These are phyloP conservation scores for Synchiropus splendidus DNA, from an alignment of 2,113 vertebrate genomes.

Conservation along the genomic window DNA sequence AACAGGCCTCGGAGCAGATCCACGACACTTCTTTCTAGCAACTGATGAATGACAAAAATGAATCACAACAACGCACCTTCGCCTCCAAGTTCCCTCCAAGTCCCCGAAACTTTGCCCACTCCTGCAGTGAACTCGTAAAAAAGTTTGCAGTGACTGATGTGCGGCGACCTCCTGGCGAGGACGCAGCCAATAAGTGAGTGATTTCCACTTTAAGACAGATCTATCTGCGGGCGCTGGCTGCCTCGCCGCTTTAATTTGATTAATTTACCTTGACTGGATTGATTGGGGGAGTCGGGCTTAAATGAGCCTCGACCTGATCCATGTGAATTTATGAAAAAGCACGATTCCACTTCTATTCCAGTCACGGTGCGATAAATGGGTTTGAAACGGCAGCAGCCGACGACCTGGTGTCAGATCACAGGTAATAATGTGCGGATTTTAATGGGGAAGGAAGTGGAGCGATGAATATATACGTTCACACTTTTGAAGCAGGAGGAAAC, in stretches of 20 bases:
- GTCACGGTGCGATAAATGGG: constrained; percentile 10
- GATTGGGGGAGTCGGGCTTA: constrained; percentile 21
- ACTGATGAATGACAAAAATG: too few species aligned
- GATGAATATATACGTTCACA: neutral
- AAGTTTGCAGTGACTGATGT: neutral
- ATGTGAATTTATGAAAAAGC: constrained; percentile 14
- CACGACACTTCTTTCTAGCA: too few species aligned
- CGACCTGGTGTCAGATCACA: constrained; percentile 1
- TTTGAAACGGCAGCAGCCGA: constrained; percentile 8
- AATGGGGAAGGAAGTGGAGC: neutral
- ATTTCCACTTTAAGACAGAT: constrained; percentile 15
- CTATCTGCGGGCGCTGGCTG: constrained; percentile 16
- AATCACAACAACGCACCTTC: too few species aligned
- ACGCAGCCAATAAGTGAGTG: constrained; percentile 5
- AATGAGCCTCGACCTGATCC: constrained; percentile 32
- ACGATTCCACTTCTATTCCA: constrained; percentile 10
- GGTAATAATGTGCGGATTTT: neutral
- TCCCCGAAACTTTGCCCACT: too few species aligned
- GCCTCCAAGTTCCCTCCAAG: too few species aligned
- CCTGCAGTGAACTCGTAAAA: neutral
- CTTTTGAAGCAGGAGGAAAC: neutral
- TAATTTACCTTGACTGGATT: constrained; percentile 24
- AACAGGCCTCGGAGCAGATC: too few species aligned
- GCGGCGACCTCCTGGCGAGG: constrained; percentile 4
- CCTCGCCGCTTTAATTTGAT: constrained; percentile 33